phyloP scores from a whole-genome alignment of 2,888 invertebrate species.

The Corbicula japonica region DNA sequence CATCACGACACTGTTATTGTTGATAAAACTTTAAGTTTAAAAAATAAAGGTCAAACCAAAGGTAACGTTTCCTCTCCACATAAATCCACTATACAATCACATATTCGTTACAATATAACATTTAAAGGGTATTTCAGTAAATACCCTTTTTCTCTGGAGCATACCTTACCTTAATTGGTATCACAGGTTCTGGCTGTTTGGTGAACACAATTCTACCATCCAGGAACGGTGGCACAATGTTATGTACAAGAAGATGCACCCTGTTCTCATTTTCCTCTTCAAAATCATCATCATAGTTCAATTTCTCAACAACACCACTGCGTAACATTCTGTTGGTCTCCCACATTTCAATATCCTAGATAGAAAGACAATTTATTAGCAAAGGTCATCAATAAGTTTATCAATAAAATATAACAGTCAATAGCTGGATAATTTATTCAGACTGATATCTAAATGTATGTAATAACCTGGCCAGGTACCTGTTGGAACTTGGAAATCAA shows the following conservation, averaged over 20 bases:
- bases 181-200: constrained; percentile 99
- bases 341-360: constrained; percentile 97
- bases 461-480: too few relatives aligned
- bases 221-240: constrained; percentile 99
- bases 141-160: too few relatives aligned
- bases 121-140: too few relatives aligned
- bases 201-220: constrained; percentile 99
- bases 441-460: too few relatives aligned
- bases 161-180: constrained; percentile 92
- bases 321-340: constrained; percentile 99
- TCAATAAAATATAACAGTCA: too few relatives aligned
- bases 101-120: too few relatives aligned
- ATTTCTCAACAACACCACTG: constrained; percentile 94
- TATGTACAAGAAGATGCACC: constrained; percentile 98
- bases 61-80: neutral
- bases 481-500: too few relatives aligned
- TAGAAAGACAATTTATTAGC: constrained; percentile 5
- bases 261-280: constrained; percentile 96
- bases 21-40: too few relatives aligned
- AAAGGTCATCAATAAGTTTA: too few relatives aligned
- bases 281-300: constrained; percentile 92
- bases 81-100: too few relatives aligned
- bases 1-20: too few relatives aligned
- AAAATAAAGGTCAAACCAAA: neutral
- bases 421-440: too few relatives aligned